phyloP scores from a whole-genome alignment of 2,113 vertebrate genomes.

The Oceanites oceanicus region DNA sequence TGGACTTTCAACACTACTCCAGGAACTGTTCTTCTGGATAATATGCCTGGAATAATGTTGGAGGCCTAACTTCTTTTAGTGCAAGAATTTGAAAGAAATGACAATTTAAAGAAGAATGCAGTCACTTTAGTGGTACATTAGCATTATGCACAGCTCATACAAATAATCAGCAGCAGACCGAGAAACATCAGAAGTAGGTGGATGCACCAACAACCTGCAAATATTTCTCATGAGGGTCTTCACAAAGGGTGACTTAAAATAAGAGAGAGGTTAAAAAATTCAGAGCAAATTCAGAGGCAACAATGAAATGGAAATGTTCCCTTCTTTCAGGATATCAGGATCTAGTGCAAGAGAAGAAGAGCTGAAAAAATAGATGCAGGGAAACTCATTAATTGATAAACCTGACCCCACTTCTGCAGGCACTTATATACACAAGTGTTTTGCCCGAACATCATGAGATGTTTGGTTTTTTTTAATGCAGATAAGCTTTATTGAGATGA shows the following conservation, averaged over 20 bases:
- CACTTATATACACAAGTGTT: neutral
- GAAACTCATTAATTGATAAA: neutral
- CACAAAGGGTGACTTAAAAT: neutral
- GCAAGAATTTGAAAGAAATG: neutral
- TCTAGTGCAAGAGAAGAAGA: neutral
- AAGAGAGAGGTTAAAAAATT: neutral
- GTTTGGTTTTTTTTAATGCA: neutral
- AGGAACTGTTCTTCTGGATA: conserved; percentile 10
- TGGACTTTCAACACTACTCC: neutral
- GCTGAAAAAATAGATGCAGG: neutral
- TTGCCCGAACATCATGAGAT: neutral
- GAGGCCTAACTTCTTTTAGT: neutral
- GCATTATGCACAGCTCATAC: neutral
- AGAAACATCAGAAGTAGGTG: neutral
- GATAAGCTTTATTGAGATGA: neutral
- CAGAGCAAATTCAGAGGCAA: neutral
- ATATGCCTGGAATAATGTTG: neutral
- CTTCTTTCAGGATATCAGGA: neutral
- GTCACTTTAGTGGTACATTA: neutral
- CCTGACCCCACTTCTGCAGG: neutral
- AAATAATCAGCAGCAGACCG: neutral
- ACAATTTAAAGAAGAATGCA: neutral
- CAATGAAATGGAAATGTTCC: neutral
- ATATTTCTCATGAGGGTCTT: neutral
- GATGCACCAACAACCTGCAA: neutral